Conservation (phyloP, 2,888 invertebrate species). For the Germaria angustata region DNA sequence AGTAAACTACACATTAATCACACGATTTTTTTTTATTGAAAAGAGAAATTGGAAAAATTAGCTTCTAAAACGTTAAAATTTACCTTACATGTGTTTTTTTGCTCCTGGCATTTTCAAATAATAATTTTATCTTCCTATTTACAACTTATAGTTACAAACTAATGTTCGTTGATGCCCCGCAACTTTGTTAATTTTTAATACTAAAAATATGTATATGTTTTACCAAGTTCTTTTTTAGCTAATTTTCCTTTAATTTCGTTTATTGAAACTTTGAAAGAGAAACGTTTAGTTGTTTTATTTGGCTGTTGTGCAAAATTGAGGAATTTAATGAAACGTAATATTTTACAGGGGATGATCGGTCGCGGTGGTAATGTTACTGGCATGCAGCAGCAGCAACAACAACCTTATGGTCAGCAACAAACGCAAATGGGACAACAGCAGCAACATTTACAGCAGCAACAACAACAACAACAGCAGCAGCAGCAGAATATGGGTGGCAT, state of each 20-base stretch:
- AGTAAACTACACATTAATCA: too few species aligned
- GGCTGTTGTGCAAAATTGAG: background rate
- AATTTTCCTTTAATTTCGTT: constrained; percentile 42
- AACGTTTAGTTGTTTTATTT: constrained; percentile 31
- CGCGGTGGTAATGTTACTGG: constrained; percentile 80
- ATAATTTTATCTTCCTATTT: background rate
- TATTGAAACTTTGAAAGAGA: constrained; percentile 19
- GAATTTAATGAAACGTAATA: constrained; percentile 57
- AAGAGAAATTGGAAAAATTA: constrained; percentile 12
- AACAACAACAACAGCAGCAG: constrained; percentile 69
- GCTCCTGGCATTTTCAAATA: constrained; percentile 17
- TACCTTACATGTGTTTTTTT: constrained; percentile 30
- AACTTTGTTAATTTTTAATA: constrained; percentile 37
- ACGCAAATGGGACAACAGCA: constrained; percentile 73
- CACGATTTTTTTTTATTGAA: background rate
- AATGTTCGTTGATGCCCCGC: constrained; percentile 48
- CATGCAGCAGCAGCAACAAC: constrained; percentile 78
- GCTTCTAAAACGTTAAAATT: background rate
- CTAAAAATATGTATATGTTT: constrained; percentile 28
- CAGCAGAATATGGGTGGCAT: constrained; percentile 73
- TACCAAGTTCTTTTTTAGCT: constrained; percentile 47
- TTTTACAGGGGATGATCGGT: constrained; percentile 80
- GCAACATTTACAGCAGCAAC: constrained; percentile 69
- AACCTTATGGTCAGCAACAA: constrained; percentile 77
- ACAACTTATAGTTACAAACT: constrained; percentile 12